Evolutionary conservation across 2,888 invertebrate genomes (phyloP), one percentile per base, ranked within the genome.

Genomic region (Thera britannica): DNA sequence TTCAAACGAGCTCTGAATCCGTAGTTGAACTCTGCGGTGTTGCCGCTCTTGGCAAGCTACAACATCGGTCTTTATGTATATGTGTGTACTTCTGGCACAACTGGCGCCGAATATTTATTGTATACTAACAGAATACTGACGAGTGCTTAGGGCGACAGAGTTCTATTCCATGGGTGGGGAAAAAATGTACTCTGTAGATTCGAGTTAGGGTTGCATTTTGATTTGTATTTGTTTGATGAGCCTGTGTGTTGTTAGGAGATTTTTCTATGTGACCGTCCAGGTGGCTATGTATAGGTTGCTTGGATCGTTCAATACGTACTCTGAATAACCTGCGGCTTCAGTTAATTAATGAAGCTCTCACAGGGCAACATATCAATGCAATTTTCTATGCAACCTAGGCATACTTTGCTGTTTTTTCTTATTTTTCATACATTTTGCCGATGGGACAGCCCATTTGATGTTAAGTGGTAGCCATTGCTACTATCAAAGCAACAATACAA

Each of bases 41-140:
- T 93, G 93, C 92, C 93, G 88, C 81, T 89, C 90, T 87, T 86
- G 77, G 84, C 88, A 83, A 75, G 86, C 86, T 81, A 83, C 90
- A 84, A 84, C 90, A 88, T 84, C 82, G 87, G 85, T 85, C 81
- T 83, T 87, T 93, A 92, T 93, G 90, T 93, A 92, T 93, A 91
- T 89, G 91, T 92, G 91, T 92, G 91, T 86, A 83, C 83, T 89
- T 85, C 86, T 86, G 89, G 88, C 89, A 92, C 93, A 92, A 93
- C 93, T 93, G 93, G 91, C 93, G 91, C 93, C 92, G 92, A 92
- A 93, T 93, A 93, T 92, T 93, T 93, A 93, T 93, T 93, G 93
- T 93, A 92, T 93, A 93, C 92, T 90, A 92, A 92, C 92, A 92
- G 90, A 92, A 91, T 88, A 92, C 92, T 90, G 89, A 85, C 88